Percentiles rank a stretch among this genome's conserved stretches.
phyloP scores from a whole-genome alignment of 2,113 vertebrate genomes.

The Stegastes partitus region DNA sequence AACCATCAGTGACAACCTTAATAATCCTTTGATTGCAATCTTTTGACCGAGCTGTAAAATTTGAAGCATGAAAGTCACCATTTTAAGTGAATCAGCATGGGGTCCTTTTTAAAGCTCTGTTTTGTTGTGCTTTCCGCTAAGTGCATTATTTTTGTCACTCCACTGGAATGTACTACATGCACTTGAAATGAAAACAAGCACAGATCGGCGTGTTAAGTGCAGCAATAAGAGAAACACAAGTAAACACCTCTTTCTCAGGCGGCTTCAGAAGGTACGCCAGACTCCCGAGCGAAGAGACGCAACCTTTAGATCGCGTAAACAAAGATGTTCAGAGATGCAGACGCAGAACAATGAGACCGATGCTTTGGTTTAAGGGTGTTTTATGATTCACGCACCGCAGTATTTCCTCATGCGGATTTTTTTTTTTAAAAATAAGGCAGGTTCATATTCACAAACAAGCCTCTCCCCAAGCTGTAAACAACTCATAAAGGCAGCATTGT shows the following conservation, averaged over 20 bases:
- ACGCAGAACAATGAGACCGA: constrained; percentile 28
- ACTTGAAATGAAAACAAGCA: constrained; percentile 62
- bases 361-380: constrained; percentile 45
- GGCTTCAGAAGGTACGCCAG: constrained; percentile 58
- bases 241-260: constrained; percentile 63
- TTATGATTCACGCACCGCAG: constrained; percentile 42
- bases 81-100: background rate
- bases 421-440: background rate
- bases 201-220: constrained; percentile 46
- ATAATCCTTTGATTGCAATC: constrained; percentile 27
- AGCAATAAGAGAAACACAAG: constrained; percentile 46
- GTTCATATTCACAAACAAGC: constrained; percentile 33
- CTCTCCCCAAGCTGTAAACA: constrained; percentile 18
- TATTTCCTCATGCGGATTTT: constrained; percentile 37
- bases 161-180: constrained; percentile 41
- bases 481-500: constrained; percentile 23
- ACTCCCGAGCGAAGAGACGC: constrained; percentile 35
- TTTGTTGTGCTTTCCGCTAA: constrained; percentile 8
- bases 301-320: constrained; percentile 62
- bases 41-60: constrained; percentile 7
- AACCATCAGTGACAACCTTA: constrained; percentile 48
- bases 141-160: constrained; percentile 33
- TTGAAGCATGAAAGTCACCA: background rate
- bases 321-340: constrained; percentile 54
- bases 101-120: constrained; percentile 19